Evolutionary conservation across 2,113 vertebrate species (phyloP).

Genomic region (Elaphurus davidianus): DNA sequence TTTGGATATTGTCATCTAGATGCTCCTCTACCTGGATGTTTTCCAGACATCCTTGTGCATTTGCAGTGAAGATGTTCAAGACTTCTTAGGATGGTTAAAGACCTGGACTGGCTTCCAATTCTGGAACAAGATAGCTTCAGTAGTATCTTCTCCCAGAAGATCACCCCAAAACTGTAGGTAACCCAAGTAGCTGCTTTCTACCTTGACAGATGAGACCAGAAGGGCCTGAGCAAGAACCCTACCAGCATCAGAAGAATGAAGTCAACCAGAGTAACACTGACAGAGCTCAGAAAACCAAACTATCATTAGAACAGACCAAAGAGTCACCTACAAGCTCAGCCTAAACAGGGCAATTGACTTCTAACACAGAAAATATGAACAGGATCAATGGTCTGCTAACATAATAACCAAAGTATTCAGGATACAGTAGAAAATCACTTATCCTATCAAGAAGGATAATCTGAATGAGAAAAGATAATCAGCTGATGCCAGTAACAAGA

Average conservation of each 20-base stretch:
- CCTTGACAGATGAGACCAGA: neutral
- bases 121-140: neutral
- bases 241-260: neutral
- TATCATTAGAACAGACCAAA: neutral
- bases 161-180: neutral
- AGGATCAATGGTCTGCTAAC: neutral
- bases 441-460: neutral
- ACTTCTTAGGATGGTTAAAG: neutral
- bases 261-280: neutral
- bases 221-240: neutral
- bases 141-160: neutral
- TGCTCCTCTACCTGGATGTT: neutral
- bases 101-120: neutral
- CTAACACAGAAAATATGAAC: neutral
- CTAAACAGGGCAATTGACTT: neutral
- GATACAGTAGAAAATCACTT: neutral
- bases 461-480: neutral
- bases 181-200: neutral
- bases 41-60: neutral
- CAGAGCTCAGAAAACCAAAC: neutral
- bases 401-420: neutral
- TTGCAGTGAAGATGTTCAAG: neutral
- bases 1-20: neutral
- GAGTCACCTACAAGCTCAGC: neutral
- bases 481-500: neutral